Evolutionary conservation across 2,113 vertebrate genomes (phyloP).

Genomic region (Mixornis gularis): DNA sequence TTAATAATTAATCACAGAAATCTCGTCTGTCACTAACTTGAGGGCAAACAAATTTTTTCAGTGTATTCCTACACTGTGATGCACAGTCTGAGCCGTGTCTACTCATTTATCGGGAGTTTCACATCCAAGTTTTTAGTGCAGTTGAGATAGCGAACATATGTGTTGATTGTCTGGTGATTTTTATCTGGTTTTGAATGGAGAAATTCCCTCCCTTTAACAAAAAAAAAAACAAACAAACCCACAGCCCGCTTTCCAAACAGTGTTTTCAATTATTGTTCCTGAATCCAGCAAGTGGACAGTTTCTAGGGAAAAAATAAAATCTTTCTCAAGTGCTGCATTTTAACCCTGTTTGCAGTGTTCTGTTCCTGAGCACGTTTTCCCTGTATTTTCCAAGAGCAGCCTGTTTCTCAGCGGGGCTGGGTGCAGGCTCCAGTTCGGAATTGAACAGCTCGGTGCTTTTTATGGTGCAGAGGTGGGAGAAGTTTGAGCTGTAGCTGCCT

Average conservation of each 20-base stretch:
- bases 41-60: neutral
- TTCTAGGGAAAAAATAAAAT: neutral
- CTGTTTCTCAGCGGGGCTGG: accelerated
- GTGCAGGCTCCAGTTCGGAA: neutral
- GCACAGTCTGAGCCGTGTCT: neutral
- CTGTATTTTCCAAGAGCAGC: neutral
- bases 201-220: neutral
- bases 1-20: neutral
- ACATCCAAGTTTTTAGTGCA: neutral
- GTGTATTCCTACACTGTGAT: neutral
- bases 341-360: neutral
- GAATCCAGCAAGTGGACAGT: neutral
- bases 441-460: neutral
- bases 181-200: neutral
- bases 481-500: neutral
- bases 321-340: neutral
- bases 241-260: neutral
- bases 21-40: neutral
- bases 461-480: neutral
- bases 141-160: accelerated
- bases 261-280: neutral
- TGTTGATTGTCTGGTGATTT: neutral
- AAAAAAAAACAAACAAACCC: accelerated
- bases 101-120: neutral
- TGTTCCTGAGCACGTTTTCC: accelerated